A percentile compares a stretch with the other conserved stretches of the same genome.
phyloP scores from a whole-genome alignment of 2,113 vertebrate species.

The Pteruthius melanotis region DNA sequence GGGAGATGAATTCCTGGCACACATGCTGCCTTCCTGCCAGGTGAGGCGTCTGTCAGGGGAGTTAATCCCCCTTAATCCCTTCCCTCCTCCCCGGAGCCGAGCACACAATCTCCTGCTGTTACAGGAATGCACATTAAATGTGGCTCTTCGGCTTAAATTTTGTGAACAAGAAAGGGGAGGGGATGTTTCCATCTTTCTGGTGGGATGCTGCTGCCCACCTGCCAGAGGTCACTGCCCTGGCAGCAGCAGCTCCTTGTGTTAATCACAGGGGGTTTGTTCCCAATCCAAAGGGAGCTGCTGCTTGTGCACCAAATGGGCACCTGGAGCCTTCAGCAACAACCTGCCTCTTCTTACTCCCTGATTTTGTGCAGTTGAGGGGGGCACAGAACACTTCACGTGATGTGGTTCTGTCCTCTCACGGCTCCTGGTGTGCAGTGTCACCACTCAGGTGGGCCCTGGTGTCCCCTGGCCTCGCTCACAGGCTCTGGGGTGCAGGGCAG shows the following conservation, averaged over 20 bases:
- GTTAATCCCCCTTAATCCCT: neutral
- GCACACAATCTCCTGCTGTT: neutral
- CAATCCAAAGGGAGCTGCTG: accelerated
- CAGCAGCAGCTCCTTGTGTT: neutral
- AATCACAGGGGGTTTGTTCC: neutral
- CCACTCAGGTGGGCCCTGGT: neutral
- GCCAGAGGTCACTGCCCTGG: neutral
- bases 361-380: neutral
- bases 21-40: neutral
- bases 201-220: neutral
- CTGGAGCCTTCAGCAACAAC: neutral
- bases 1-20: neutral
- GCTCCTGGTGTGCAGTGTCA: neutral
- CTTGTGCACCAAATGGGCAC: neutral
- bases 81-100: neutral
- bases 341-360: neutral
- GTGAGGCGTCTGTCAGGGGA: neutral
- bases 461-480: accelerated
- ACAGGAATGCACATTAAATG: neutral
- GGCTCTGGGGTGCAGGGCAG: neutral
- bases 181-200: neutral
- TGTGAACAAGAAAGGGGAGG: neutral
- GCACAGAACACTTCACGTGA: neutral
- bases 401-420: accelerated
- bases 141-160: neutral